Base-by-base conservation (phyloP, 2,888 invertebrate genomes). In the Chirona hameri region DNA sequence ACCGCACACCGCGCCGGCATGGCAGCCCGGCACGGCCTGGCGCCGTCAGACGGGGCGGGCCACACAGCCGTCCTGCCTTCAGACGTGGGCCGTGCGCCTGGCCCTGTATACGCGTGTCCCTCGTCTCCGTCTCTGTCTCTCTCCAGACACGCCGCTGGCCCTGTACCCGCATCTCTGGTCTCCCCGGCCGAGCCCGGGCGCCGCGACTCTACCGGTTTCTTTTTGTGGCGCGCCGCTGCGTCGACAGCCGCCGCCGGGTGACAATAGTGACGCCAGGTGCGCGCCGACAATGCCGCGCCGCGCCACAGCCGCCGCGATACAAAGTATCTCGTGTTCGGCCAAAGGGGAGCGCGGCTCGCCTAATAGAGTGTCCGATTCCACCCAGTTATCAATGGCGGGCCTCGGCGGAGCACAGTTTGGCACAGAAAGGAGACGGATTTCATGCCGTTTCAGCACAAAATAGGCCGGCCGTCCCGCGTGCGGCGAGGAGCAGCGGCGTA, bases 241-340 rank as follows among this genome's bases (percentile, higher is more conserved):
- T 39, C 39, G 76, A 76, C 76, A 76, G 76, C 31, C 72, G 72
- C 24, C 31, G 21, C 29, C 39, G 18, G 21, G 76, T 39, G 76
- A 46, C 76, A 76, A 76, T 76, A 21, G 76, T 39, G 46, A 39
- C 46, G 76, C 76, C 76, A 76, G 76, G 76, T 76, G 76, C 46
- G 46, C 76, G 76, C 76, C 76, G 39, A 76, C 76, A 76, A 76
- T 76, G 76, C 46, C 46, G 76, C 76, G 46, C 39, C 76, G 76
- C 46, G 39, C 76, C 39, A 12, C 39, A 39, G 24, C 15, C 15
- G 76, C 76, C 76, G 76, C 76, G 27, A 39, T 24, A 76, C 76
- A 76, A 76, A 46, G 76, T 46, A 46, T 39, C 46, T 24, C 76
- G 46, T 76, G 76, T 46, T 46, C 24, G 39, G 18, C 31, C 9